These are phyloP conservation scores for Passer domesticus DNA, from an alignment of 2,113 vertebrate genomes.

Conservation along the genomic window DNA sequence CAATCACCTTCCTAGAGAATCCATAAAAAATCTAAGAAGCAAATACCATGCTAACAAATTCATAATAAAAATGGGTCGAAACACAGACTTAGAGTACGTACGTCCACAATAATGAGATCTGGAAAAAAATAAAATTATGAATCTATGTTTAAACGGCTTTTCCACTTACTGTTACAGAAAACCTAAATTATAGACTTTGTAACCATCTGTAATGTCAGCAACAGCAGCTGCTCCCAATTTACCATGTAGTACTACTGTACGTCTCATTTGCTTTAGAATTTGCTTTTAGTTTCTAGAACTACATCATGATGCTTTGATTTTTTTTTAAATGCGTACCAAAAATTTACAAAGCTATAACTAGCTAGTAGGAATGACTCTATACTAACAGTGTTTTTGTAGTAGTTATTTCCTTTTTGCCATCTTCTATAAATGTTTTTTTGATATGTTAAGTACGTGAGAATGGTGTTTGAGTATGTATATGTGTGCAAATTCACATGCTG, in stretches of 20 bases:
- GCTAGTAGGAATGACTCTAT: conserved; percentile 2
- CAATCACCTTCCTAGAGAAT: neutral
- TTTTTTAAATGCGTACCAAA: neutral
- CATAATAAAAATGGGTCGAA: conserved; percentile 26
- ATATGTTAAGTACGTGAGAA: neutral
- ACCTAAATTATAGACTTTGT: conserved; percentile 73
- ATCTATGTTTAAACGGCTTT: conserved; percentile 39
- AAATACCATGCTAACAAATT: neutral
- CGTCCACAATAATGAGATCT: conserved; percentile 31
- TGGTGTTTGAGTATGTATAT: neutral
- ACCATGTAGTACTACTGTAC: conserved; percentile 49
- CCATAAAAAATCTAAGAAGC: neutral
- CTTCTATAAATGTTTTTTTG: conserved; percentile 23
- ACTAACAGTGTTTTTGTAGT: neutral
- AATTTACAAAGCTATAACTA: conserved; percentile 22
- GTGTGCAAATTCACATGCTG: neutral
- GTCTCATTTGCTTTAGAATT: conserved; percentile 69
- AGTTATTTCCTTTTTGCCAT: conserved; percentile 14
- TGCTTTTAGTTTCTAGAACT: conserved; percentile 64
- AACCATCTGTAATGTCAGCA: conserved; percentile 71
- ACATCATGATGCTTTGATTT: conserved; percentile 20
- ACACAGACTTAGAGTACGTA: neutral
- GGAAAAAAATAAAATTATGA: neutral
- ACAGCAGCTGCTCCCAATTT: conserved; percentile 68
- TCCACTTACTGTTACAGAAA: conserved; percentile 61